A percentile compares a stretch with the other conserved stretches of the same genome.
phyloP scores from a whole-genome alignment of 2,888 invertebrate species.

The Cephus spinipes region DNA sequence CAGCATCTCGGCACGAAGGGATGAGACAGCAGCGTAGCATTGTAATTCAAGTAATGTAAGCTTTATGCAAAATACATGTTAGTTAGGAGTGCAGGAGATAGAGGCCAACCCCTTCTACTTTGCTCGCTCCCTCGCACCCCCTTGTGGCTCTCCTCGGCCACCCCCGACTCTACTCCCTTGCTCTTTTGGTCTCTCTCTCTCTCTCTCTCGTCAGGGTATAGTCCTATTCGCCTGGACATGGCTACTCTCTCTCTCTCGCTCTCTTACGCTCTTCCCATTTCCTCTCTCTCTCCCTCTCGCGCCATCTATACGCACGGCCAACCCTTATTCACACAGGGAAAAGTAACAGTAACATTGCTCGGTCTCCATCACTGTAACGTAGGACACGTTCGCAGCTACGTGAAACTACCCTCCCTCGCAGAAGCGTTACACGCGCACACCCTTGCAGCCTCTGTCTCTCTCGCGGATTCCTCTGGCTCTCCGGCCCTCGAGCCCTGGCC shows the following conservation, averaged over 20 bases:
- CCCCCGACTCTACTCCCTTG: conserved; percentile 8
- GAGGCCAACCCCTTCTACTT: conserved; percentile 33
- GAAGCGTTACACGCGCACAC: neutral
- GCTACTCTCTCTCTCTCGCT: conserved; percentile 30
- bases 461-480: conserved; percentile 10
- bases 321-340: neutral
- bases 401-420: neutral
- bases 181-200: conserved; percentile 5
- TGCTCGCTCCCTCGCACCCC: conserved; percentile 31
- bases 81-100: conserved; percentile 65
- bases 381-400: neutral
- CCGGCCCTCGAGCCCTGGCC: neutral
- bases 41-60: conserved; percentile 66
- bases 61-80: conserved; percentile 66
- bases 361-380: neutral
- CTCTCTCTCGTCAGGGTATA: conserved; percentile 21
- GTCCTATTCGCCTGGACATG: conserved; percentile 35
- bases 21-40: conserved; percentile 58
- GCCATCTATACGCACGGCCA: neutral
- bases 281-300: conserved; percentile 19
- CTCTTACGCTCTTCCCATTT: conserved; percentile 20
- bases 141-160: conserved; percentile 25
- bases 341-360: neutral
- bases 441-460: conserved; percentile 8
- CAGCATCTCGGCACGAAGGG: conserved; percentile 52